Base-by-base conservation (phyloP, 2,797 vertebrate genomes). In the Danio tinwini region DNA sequence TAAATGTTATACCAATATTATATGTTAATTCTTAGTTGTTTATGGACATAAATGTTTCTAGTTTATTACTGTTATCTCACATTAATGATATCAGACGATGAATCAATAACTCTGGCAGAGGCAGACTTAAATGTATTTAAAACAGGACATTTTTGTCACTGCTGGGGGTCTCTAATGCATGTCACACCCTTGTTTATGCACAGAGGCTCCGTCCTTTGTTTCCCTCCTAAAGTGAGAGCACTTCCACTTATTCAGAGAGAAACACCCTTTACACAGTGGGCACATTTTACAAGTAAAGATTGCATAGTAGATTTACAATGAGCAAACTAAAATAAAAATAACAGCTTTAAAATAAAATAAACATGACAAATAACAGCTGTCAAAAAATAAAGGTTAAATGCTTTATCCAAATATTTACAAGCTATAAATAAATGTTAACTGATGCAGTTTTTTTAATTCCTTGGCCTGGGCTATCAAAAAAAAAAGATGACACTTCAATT, bases 191-290 rank as follows among this genome's bases (percentile, higher is more conserved):
- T 13, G 6, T 65, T 42, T 29, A 4, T 21, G 6, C 44, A 29
- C 6, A 12, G 39, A 53, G 39, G 39, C 49, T 11, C 4, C 40
- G 49, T 37, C 7, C 29, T 59, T 77, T 58, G 52, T 58, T 77
- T 14, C 0, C 0, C 10, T 19, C 11, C 7, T 7, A 47, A 59
- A 59, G 64, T 77, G 64, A 77, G 42, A 7, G 77, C 29, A 69
- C 45, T 77, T 77, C 29, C 64, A 69, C 42, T 42, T 77, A 69
- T 77, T 69, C 44, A 77, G 5, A n/a, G 42, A 52, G 16, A 17
- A 47, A 67, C 53, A 19, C 63, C 19, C 40, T 76, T 29, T 13
- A 1, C 9, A 65, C 39, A 76, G 19, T 37, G 42, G 10, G 40
- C 17, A 29, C 13, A n/a, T 45, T 45, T 76, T 8, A 37, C 4